Conservation (phyloP, 2,797 vertebrate genomes). For the Takifugu rubripes region DNA sequence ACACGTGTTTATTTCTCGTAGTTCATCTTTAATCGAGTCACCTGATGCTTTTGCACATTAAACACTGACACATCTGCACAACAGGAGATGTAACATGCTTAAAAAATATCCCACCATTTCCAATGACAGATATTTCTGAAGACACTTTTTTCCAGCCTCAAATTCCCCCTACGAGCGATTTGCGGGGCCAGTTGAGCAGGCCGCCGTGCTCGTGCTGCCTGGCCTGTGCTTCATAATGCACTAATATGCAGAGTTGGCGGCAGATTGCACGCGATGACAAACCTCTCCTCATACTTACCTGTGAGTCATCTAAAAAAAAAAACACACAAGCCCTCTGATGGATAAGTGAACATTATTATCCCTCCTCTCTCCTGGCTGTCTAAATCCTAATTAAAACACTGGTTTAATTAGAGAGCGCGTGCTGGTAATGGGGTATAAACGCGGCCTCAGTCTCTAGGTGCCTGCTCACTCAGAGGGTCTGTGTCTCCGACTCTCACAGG, state of each 20-base stretch:
- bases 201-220: no score
- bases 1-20: background rate
- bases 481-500: slow-evolving; percentile 53
- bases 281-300: slow-evolving; percentile 8
- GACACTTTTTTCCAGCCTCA: no score
- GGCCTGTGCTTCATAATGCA: background rate
- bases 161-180: no score
- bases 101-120: no score
- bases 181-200: no score
- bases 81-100: no score
- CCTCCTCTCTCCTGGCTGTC: slow-evolving; percentile 52
- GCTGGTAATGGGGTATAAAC: slow-evolving; percentile 79
- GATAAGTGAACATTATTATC: slow-evolving; percentile 64
- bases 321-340: slow-evolving; percentile 37
- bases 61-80: background rate
- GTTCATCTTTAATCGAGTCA: slow-evolving; percentile 1
- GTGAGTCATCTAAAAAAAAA: slow-evolving; percentile 33
- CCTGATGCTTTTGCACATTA: background rate
- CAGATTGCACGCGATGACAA: slow-evolving; percentile 25
- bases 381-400: slow-evolving; percentile 78
- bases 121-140: no score
- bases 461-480: slow-evolving; percentile 66
- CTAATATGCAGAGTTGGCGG: slow-evolving; percentile 6
- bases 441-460: slow-evolving; percentile 69
- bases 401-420: slow-evolving; percentile 75